These are phyloP conservation scores for Timandra comae DNA, from an alignment of 2,888 invertebrate species.

Conservation along the genomic window DNA sequence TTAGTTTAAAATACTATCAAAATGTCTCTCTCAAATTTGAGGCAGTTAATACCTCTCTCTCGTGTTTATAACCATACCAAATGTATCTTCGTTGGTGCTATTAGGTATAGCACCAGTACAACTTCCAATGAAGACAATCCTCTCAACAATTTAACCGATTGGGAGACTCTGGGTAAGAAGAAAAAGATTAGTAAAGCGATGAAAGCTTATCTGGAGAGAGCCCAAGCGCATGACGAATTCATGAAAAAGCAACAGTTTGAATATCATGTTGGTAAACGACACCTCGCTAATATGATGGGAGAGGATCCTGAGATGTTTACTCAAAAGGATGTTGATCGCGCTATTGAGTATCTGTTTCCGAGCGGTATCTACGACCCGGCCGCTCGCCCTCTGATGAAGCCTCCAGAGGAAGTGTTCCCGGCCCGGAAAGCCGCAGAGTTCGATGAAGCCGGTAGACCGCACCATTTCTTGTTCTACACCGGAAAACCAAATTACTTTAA, in stretches of 20 bases:
- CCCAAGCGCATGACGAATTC: constrained; percentile 87
- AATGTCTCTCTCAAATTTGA: constrained; percentile 44
- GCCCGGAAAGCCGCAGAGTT: constrained; percentile 91
- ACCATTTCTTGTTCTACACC: constrained; percentile 95
- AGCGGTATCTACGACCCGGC: constrained; percentile 91
- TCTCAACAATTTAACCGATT: constrained; percentile 50
- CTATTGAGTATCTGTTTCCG: constrained; percentile 96
- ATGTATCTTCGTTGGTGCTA: constrained; percentile 29
- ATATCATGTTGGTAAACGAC: constrained; percentile 94
- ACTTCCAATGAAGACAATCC: constrained; percentile 29
- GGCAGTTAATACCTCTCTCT: constrained; percentile 36
- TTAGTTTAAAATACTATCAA: constrained; percentile 10
- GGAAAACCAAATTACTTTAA: constrained; percentile 90
- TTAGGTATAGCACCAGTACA: constrained; percentile 36
- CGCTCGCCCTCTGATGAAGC: constrained; percentile 93
- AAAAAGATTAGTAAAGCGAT: constrained; percentile 90
- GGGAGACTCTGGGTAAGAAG: constrained; percentile 66
- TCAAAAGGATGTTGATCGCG: constrained; percentile 89
- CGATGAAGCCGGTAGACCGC: constrained; percentile 92
- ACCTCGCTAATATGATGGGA: constrained; percentile 99
- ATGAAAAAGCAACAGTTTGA: constrained; percentile 87
- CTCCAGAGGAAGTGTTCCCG: constrained; percentile 92
- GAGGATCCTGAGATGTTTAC: constrained; percentile 92
- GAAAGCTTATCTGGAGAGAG: constrained; percentile 90
- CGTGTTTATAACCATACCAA: constrained; percentile 28